Evolutionary conservation across 2,888 invertebrate genomes (phyloP).

Genomic region (Caprella mutica): DNA sequence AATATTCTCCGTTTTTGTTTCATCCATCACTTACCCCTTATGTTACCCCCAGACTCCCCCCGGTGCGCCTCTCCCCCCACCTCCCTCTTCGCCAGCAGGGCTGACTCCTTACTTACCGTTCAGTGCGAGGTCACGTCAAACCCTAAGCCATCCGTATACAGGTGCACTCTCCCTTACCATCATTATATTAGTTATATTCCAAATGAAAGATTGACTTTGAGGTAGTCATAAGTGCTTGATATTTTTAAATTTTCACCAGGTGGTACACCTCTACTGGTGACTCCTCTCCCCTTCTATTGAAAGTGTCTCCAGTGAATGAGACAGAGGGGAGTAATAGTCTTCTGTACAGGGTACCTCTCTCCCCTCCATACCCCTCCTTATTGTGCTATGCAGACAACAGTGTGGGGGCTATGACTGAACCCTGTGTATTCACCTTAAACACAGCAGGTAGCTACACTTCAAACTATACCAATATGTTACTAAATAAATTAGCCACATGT

Average conservation of each 20-base stretch:
- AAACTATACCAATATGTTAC: no score
- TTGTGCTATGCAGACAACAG: neutral
- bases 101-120: neutral
- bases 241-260: no score
- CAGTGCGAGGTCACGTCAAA: neutral
- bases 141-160: neutral
- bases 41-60: neutral
- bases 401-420: neutral
- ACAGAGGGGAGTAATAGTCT: neutral
- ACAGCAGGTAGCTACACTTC: conserved; percentile 2
- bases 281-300: no score
- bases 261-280: no score
- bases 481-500: no score
- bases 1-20: no score
- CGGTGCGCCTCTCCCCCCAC: neutral
- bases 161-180: neutral
- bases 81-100: neutral
- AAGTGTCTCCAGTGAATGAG: neutral
- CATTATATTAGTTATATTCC: neutral
- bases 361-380: conserved; percentile 1
- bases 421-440: neutral
- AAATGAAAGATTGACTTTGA: neutral
- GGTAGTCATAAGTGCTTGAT: neutral
- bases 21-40: no score
- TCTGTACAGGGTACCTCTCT: neutral